These are phyloP conservation scores for Drosophila baimaii DNA, from an alignment of 1,140 invertebrate genomes.

Conservation along the genomic window DNA sequence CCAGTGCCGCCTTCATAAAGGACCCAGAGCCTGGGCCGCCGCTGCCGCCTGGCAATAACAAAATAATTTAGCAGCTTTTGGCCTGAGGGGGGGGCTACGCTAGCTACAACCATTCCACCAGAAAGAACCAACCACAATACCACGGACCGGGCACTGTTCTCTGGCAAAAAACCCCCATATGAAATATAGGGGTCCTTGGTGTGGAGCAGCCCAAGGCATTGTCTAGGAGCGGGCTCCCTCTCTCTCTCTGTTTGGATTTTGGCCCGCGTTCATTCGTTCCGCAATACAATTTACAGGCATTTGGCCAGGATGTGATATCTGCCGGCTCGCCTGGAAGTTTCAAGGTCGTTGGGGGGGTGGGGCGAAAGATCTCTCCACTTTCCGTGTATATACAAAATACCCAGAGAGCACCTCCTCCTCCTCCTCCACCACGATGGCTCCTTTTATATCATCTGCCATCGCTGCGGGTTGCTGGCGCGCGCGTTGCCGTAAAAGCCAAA, in stretches of 20 bases:
- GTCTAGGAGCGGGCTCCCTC: slow-evolving; percentile 1
- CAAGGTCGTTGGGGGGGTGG: slow-evolving; percentile 69
- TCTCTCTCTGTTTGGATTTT: too few species aligned
- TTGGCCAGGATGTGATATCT: slow-evolving; percentile 13
- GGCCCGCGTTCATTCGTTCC: background rate
- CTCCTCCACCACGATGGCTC: slow-evolving; percentile 13
- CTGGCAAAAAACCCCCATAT: slow-evolving; percentile 29
- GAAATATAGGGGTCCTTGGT: slow-evolving; percentile 47
- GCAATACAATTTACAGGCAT: slow-evolving; percentile 21
- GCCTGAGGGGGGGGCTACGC: slow-evolving; percentile 4
- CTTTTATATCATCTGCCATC: slow-evolving; percentile 59
- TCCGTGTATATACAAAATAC: slow-evolving; percentile 13
- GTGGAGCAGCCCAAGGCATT: slow-evolving; percentile 11
- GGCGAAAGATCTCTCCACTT: slow-evolving; percentile 49
- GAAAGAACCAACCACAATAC: too few species aligned
- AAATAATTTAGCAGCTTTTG: slow-evolving; percentile 73
- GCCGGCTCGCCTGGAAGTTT: slow-evolving; percentile 22
- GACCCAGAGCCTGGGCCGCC: background rate
- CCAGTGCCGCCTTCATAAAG: slow-evolving; percentile 2
- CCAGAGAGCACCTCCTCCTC: background rate
- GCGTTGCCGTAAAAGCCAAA: slow-evolving; percentile 45
- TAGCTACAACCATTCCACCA: too few species aligned
- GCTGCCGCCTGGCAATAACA: slow-evolving; percentile 64
- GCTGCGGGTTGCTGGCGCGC: slow-evolving; percentile 29
- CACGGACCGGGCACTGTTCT: background rate